Base-by-base conservation (phyloP, 2,113 vertebrate species). In the Triplophysa tibetana region DNA sequence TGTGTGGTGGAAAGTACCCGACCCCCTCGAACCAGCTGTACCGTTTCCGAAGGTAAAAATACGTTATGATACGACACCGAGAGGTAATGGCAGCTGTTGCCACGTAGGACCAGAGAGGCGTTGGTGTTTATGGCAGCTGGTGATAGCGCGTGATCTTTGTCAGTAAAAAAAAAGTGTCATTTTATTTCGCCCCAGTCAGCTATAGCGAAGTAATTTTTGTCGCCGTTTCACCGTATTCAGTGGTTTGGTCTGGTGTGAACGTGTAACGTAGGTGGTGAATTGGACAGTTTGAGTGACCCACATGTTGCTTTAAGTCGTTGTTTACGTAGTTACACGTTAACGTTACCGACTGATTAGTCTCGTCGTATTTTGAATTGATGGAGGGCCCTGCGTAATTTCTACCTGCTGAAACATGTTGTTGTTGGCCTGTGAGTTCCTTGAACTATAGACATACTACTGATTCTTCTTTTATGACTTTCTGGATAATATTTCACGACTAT, bases 221-320 rank as follows among this genome's bases (percentile, higher is more conserved):
- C n/a, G 54, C 16, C n/a, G 16, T n/a, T 9, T 21, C 16, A 19
- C n/a, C 7, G 16, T 56, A 17, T 16, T 16, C 17, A 1, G 13
- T 17, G 6, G 2, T 17, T 6, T 8, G 4, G 38, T 6, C 2
- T 13, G 23, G 21, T 26, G 38, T 1, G 38, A n/a, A 45, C 43
- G 62, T 24, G 24, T 24, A 24, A 24, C 24, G 14, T 33, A 12
- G 8, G 9, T 62, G 72, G 45, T n/a, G 45, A 8, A 8, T 56
- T 56, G 17, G 3, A 11, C 23, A 11, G 48, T 9, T 3, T 45
- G 14, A 3, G 21, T 64, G 43, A 24, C 61, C 45, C 61, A 76
- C 61, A 65, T 76, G 74, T 76, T 65, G 61, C 62, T 65, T 3
- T 65, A 6, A 21, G 58, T 19, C 24, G 41, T 23, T 33, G 19